phyloP scores from a whole-genome alignment of 1,140 invertebrate species.

The Drosophila melanica region DNA sequence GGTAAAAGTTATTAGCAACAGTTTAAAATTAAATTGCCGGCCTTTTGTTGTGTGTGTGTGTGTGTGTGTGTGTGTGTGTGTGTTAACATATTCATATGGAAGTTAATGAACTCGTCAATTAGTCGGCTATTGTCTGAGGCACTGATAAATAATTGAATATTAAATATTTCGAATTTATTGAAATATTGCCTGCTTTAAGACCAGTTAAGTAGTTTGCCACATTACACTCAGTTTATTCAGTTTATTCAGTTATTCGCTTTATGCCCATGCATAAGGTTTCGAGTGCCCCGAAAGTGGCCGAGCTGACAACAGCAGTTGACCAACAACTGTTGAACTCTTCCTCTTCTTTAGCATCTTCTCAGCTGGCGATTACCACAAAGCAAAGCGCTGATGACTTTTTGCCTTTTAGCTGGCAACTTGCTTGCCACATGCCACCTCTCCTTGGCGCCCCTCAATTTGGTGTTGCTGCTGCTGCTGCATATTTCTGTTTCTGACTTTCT shows the following conservation, averaged over 20 bases:
- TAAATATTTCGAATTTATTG: conserved; percentile 20
- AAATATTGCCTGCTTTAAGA: no score
- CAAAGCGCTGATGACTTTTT: conserved; percentile 34
- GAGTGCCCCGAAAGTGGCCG: background rate
- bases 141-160: conserved; percentile 65
- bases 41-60: conserved; percentile 42
- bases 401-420: conserved; percentile 20
- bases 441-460: background rate
- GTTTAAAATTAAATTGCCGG: conserved; percentile 75
- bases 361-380: conserved; percentile 3
- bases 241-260: conserved; percentile 7
- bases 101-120: conserved; percentile 81
- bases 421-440: background rate
- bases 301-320: background rate
- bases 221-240: no score
- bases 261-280: background rate
- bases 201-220: background rate
- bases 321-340: conserved; percentile 14
- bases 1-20: conserved; percentile 79
- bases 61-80: conserved; percentile 24
- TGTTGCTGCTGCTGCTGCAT: conserved; percentile 7
- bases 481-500: conserved; percentile 46
- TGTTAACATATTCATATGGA: conserved; percentile 73
- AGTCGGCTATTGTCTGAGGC: conserved; percentile 72
- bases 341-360: background rate